phyloP scores from a whole-genome alignment of 2,888 invertebrate species.

The Caenorhabditis parvicauda region DNA sequence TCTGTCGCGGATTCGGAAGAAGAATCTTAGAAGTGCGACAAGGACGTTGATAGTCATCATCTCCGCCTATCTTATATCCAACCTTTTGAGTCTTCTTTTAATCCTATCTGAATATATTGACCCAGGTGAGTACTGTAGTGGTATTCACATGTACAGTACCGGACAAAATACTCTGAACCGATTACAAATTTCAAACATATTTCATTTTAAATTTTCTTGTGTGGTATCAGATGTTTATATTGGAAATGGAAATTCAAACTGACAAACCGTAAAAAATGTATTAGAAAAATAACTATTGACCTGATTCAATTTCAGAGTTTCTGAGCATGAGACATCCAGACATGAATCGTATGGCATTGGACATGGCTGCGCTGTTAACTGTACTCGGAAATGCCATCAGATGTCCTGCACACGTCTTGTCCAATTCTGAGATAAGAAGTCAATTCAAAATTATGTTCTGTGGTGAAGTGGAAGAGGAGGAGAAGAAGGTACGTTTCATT shows the following conservation, averaged over 20 bases:
- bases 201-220: not conserved
- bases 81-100: constrained; percentile 50
- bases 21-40: constrained; percentile 53
- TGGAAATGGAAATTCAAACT: not conserved
- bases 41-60: constrained; percentile 57
- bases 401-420: constrained; percentile 56
- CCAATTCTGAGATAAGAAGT: constrained; percentile 57
- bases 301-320: constrained; percentile 32
- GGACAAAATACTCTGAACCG: not conserved
- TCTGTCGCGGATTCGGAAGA: constrained; percentile 51
- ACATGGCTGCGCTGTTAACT: constrained; percentile 53
- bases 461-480: constrained; percentile 26
- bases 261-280: not conserved
- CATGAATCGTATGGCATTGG: constrained; percentile 48
- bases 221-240: no score
- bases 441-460: constrained; percentile 47
- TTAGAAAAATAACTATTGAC: not conserved
- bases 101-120: constrained; percentile 55
- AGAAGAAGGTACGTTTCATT: constrained; percentile 25
- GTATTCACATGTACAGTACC: not conserved
- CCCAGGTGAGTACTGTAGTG: constrained; percentile 34
- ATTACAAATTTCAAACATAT: not conserved
- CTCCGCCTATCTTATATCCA: constrained; percentile 56
- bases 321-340: constrained; percentile 48
- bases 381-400: constrained; percentile 59